Evolutionary conservation across 1,140 invertebrate species (phyloP), one percentile per base, ranked within the genome.

Genomic region (Zaprionus tsacasi): DNA sequence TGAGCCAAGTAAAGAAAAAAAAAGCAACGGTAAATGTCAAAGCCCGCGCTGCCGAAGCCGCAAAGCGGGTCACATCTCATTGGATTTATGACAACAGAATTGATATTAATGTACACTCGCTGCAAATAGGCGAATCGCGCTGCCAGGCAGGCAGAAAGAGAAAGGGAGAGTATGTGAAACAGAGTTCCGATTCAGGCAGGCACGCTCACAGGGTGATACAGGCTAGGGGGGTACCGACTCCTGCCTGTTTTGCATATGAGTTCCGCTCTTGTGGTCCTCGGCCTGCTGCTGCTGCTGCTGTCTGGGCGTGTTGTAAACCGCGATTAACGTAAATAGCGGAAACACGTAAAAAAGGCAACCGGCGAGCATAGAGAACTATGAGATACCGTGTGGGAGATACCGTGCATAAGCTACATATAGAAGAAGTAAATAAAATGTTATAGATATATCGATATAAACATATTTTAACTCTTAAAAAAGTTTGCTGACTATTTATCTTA

Each of bases 71-170:
- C 81, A 77, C 82, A 81, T 72, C 61, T 75, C 83, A 81, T 81
- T 81, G 85, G 83, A 89, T 83, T 89, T 88, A 88, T 89, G 85
- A 88, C 76, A 88, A 79, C 85, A 71, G 82, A 88, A 89, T 89
- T 89, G 85, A 88, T 89, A 89, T 89, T 89, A 88, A 89, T 88
- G 85, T 74, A 70, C 52, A 45, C 40, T 58, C 54, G 57, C 55
- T 56, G 66, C 63, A 82, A 74, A 69, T 69, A 66, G 64, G 76
- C 61, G 54, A 75, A 17, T 50, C 21, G 8, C 38, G 36, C 25
- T 43, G 36, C 56, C 35, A 57, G 77, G 36, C 27, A 2, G 27
- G 0, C 1, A 1, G 27, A 30, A 6, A 5, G 27, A 5, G 27
- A 30, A 6, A 7, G 33, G 65, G 43, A 17, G 50, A 54, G 54